These are phyloP conservation scores for Portunus trituberculatus DNA, from an alignment of 1,140 invertebrate genomes.

Conservation along the genomic window DNA sequence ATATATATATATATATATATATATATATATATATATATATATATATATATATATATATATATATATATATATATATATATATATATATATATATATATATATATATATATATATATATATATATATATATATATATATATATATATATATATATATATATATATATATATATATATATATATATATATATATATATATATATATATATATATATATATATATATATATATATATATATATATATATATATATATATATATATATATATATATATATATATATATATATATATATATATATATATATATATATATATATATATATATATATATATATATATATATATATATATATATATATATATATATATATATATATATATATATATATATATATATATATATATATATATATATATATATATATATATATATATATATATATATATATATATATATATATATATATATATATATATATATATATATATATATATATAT, in stretches of 20 bases:
- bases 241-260: slow-evolving; percentile 26
- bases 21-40: slow-evolving; percentile 10
- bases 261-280: slow-evolving; percentile 26
- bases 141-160: slow-evolving; percentile 26
- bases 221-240: slow-evolving; percentile 17
- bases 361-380: slow-evolving; percentile 26
- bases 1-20: neutral
- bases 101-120: slow-evolving; percentile 26
- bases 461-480: slow-evolving; percentile 27
- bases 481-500: neutral
- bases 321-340: slow-evolving; percentile 19
- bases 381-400: slow-evolving; percentile 26
- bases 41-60: slow-evolving; percentile 26
- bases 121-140: slow-evolving; percentile 26
- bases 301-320: slow-evolving; percentile 26
- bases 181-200: neutral
- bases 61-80: slow-evolving; percentile 26
- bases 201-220: slow-evolving; percentile 17
- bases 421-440: slow-evolving; percentile 49
- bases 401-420: slow-evolving; percentile 38
- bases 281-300: slow-evolving; percentile 26
- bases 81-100: slow-evolving; percentile 26
- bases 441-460: neutral
- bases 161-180: neutral
- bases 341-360: slow-evolving; percentile 26